phyloP scores from a whole-genome alignment of 2,113 vertebrate species.

The Tretioscincus oriximinensis region DNA sequence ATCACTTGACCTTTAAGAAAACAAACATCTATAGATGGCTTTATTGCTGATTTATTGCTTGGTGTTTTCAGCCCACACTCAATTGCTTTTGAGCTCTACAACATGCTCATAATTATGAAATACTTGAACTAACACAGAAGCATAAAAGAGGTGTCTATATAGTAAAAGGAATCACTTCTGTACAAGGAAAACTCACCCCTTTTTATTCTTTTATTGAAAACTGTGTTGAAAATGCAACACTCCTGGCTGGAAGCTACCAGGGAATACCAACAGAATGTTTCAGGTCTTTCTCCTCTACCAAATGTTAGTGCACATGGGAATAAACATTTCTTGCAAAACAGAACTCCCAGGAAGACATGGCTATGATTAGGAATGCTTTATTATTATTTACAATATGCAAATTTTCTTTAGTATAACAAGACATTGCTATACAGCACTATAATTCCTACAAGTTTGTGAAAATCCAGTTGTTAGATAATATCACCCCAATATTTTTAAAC shows the following conservation, averaged over 20 bases:
- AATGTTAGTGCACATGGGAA: constrained; percentile 1
- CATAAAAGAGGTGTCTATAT: background rate
- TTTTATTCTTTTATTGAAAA: constrained; percentile 20
- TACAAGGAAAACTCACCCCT: background rate
- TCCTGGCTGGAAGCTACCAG: background rate
- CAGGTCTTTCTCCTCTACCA: background rate
- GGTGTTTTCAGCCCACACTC: background rate
- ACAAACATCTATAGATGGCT: constrained; percentile 16
- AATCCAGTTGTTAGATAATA: constrained; percentile 9
- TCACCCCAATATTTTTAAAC: background rate
- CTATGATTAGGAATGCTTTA: background rate
- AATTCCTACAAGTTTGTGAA: background rate
- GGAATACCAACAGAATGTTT: constrained; percentile 5
- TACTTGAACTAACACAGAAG: constrained; percentile 9
- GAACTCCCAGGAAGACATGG: background rate
- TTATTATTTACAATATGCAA: constrained; percentile 2
- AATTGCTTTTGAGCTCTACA: constrained; percentile 8
- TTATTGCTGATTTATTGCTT: constrained; percentile 31
- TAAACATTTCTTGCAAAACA: background rate
- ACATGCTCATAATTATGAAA: constrained; percentile 11
- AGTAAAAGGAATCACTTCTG: constrained; percentile 2
- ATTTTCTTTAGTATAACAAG: no score
- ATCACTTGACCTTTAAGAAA: constrained; percentile 23
- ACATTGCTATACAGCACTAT: no score
- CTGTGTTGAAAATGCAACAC: constrained; percentile 5